Base-by-base conservation (phyloP, 2,888 invertebrate species). In the Sycophila texana region DNA sequence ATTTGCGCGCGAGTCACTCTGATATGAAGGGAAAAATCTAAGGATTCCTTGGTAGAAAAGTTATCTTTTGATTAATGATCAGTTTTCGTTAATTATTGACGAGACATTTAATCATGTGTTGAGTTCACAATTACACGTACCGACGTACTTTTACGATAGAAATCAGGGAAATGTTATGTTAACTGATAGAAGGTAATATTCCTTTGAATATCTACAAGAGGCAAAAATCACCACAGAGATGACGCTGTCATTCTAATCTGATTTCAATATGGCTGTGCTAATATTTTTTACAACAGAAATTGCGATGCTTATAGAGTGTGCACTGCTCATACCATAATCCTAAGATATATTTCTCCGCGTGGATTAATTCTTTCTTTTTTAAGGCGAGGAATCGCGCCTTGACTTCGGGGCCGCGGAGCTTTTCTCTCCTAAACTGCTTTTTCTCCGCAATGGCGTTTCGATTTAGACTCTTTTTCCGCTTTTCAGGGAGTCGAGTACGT, bases 391-490 rank as follows among this genome's bases (percentile, higher is more conserved):
- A 26, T 26, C 26, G 26, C 26, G 26, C 26, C 26, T 26, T 14
- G 30, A 13, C 0, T 30, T 61, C 4, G 4, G 30, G 12, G 63
- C 63, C 20, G 26, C 65, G 7, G 5, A 4, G 55, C n/a, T 39
- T 49, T 39, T 39, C 55, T 39, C 39, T 26, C 26, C 13, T 7
- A 7, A 39, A 39, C 39, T 60, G 57, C 66, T 47, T 30, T 22
- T n/a, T 14, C 20, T 14, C 13, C 2, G 12, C 26, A 75, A 75
- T 72, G 79, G 75, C 75, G 67, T 53, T 49, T 66, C 49, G 16
- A 75, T 75, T 79, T 22, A 53, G 67, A 68, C 13, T 71, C 55
- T 47, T 71, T 26, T 57, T 12, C 47, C 14, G 70, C 13, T 16
- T 14, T n/a, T 16, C 14, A 10, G 12, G 10, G 66, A 49, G 66